Percentiles rank a stretch among this genome's conserved stretches.
phyloP scores from a whole-genome alignment of 2,888 invertebrate genomes.

The Myopa tessellatipennis region DNA sequence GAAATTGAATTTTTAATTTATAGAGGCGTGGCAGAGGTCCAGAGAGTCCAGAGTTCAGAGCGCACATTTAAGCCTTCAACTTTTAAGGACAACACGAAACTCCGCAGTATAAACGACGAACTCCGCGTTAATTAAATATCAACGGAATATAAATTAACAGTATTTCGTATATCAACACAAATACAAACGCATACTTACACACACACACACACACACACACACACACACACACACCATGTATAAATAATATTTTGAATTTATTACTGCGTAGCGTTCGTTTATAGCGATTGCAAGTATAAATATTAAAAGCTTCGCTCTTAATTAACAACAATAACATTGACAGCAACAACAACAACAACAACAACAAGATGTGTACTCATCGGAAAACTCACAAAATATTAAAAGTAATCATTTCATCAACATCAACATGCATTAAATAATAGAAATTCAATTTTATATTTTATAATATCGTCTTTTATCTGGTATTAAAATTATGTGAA shows the following conservation, averaged over 20 bases:
- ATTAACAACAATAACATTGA: neutral
- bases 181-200: neutral
- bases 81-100: too few relatives aligned
- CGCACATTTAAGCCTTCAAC: too few relatives aligned
- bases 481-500: too few relatives aligned
- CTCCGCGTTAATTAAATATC: neutral
- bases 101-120: neutral
- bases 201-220: neutral
- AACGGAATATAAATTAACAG: neutral
- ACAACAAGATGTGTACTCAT: neutral
- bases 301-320: neutral
- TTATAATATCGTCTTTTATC: neutral
- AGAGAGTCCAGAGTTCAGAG: too few relatives aligned
- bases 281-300: neutral
- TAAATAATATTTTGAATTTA: too few relatives aligned
- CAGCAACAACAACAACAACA: neutral
- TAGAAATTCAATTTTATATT: neutral
- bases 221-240: neutral
- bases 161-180: neutral
- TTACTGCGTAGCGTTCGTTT: neutral
- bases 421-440: too few relatives aligned
- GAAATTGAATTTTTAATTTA: too few relatives aligned
- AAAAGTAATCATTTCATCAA: neutral
- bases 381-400: neutral
- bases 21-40: too few relatives aligned